A percentile compares a stretch with the other conserved stretches of the same genome.
phyloP scores from a whole-genome alignment of 1,140 invertebrate genomes.

The Drosophila navojoa region DNA sequence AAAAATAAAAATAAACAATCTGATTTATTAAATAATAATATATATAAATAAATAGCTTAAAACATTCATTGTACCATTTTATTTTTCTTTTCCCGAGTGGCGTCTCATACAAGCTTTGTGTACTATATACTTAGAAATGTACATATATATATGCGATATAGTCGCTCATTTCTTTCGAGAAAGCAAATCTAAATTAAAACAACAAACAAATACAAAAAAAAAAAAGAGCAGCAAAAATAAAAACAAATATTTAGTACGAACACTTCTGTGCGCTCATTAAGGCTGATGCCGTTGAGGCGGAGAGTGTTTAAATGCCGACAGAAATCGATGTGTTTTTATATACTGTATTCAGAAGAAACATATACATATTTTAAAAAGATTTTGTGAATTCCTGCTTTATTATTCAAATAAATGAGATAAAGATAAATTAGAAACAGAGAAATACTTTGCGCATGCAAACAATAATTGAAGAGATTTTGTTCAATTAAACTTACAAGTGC shows the following conservation, averaged over 20 bases:
- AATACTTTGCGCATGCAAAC: not conserved
- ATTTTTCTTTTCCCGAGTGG: too few relatives aligned
- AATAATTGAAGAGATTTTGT: not conserved
- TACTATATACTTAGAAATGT: slow-evolving; percentile 5
- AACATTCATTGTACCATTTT: too few relatives aligned
- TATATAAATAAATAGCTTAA: slow-evolving; percentile 1
- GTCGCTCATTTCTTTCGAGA: slow-evolving; percentile 28
- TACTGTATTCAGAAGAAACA: slow-evolving; percentile 14
- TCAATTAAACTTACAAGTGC: slow-evolving; percentile 28
- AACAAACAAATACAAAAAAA: slow-evolving; percentile 15
- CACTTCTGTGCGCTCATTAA: slow-evolving; percentile 42
- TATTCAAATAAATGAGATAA: slow-evolving; percentile 15
- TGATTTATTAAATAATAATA: not conserved
- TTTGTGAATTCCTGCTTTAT: slow-evolving; percentile 46
- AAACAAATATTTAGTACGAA: not conserved
- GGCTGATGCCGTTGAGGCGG: slow-evolving; percentile 56
- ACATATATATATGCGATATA: slow-evolving; percentile 15
- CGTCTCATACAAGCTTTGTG: not conserved
- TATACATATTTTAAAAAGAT: slow-evolving; percentile 22
- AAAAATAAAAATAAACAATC: not conserved
- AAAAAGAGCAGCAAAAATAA: not conserved
- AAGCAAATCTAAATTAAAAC: slow-evolving; percentile 9
- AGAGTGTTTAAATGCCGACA: slow-evolving; percentile 34
- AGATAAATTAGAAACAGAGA: slow-evolving; percentile 9
- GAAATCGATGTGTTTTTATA: slow-evolving; percentile 32